Evolutionary conservation across 2,888 invertebrate species (phyloP).

Genomic region (Catocala fraxini): DNA sequence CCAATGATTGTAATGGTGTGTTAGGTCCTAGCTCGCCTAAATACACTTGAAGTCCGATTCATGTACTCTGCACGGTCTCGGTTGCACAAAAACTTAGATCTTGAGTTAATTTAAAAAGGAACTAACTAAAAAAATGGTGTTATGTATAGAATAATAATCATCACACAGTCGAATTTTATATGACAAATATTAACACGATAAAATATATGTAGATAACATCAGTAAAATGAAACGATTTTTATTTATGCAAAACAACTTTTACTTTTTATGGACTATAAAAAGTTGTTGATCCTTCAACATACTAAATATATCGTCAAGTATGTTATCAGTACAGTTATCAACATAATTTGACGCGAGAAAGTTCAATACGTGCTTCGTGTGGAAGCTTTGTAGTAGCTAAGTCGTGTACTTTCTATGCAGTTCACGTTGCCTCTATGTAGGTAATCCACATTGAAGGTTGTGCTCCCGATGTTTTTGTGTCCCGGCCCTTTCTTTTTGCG

Average conservation of each 20-base stretch:
- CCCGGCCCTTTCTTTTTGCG: slow-evolving; percentile 67
- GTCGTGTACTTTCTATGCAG: slow-evolving; percentile 60
- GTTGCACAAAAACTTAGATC: too few relatives aligned
- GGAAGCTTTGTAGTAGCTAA: slow-evolving; percentile 43
- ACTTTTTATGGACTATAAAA: slow-evolving; percentile 39
- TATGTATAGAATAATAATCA: too few relatives aligned
- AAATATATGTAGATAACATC: slow-evolving; percentile 6
- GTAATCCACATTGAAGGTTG: slow-evolving; percentile 64
- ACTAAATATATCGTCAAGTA: slow-evolving; percentile 18
- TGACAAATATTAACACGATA: not conserved
- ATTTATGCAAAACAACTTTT: slow-evolving; percentile 41
- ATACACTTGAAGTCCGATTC: too few relatives aligned
- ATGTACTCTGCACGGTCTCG: too few relatives aligned
- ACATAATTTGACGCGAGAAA: slow-evolving; percentile 62
- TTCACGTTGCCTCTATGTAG: slow-evolving; percentile 54
- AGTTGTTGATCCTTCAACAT: slow-evolving; percentile 10
- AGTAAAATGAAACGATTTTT: slow-evolving; percentile 27
- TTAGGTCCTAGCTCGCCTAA: too few relatives aligned
- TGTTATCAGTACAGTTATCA: slow-evolving; percentile 26
- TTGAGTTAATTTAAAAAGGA: too few relatives aligned
- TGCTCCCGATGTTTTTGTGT: slow-evolving; percentile 55
- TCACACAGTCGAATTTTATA: not conserved
- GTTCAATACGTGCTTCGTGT: slow-evolving; percentile 66
- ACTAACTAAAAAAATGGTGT: too few relatives aligned
- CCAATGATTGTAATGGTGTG: too few relatives aligned